Evolutionary conservation across 2,888 invertebrate genomes (phyloP), one percentile per base, ranked within the genome.

Genomic region (Tuberolachnus salignus): DNA sequence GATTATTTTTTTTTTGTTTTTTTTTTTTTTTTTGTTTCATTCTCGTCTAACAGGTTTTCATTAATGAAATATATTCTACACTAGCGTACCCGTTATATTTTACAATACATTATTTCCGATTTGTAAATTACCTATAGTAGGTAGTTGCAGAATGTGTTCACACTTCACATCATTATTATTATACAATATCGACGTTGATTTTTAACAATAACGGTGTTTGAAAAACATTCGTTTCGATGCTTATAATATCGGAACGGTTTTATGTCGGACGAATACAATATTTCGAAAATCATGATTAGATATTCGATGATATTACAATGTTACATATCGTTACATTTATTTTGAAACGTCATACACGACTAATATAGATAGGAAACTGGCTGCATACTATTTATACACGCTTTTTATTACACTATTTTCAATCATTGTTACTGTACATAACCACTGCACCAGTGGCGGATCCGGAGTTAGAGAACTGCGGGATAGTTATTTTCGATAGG

Each of bases 21-120:
- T 51, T 46, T 3, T 46, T 9, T n/a, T 34, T 34, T 21, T 34
- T 34, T 51, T n/a, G 6, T 70, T 55, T 34, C 9, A 21, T 19
- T 0, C 14, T 16, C 2, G 14, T 55, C 8, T n/a, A n/a, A n/a
- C n/a, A n/a, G n/a, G n/a, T n/a, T n/a, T n/a, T n/a, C n/a, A n/a
- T n/a, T n/a, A n/a, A n/a, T n/a, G n/a, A n/a, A 49, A 34, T 53
- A 34, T 53, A 34, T 19, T 49, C n/a, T n/a, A 21, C 14, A 53
- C 13, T 34, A n/a, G n/a, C 19, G 14, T 14, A 16, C 44, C 6
- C 23, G n/a, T 46, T 46, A 57, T 55, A 55, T 46, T n/a, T 44
- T 64, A 64, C 16, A 49, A 49, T 51, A 61, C 59, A n/a, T 61
- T 14, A 61, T 61, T 61, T 72, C 61, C 59, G 61, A 72, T 61